A percentile compares a stretch with the other conserved stretches of the same genome.
These are phyloP conservation scores for Acrocephalus arundinaceus DNA, from an alignment of 2,113 vertebrate genomes.

Conservation along the genomic window DNA sequence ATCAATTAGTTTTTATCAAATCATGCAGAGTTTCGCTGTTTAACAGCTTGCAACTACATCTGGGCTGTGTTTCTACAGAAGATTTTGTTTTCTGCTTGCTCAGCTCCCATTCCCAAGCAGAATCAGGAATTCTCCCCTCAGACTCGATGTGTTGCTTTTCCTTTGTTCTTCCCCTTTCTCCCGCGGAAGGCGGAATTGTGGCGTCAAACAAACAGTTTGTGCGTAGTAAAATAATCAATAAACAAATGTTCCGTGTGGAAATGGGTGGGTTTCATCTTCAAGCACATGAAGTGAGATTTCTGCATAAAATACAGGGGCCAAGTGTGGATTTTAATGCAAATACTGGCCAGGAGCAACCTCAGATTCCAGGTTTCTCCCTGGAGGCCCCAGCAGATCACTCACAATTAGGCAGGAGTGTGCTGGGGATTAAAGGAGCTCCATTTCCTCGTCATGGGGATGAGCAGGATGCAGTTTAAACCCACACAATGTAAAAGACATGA, in stretches of 20 bases:
- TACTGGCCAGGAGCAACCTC: neutral
- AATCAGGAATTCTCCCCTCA: neutral
- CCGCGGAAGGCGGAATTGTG: neutral
- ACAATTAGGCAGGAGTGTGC: neutral
- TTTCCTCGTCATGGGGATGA: neutral
- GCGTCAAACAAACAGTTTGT: neutral
- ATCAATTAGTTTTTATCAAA: too few species aligned
- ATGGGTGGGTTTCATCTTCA: neutral
- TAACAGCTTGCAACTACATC: fast-evolving
- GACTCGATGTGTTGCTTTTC: neutral
- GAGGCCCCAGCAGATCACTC: neutral
- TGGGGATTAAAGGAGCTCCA: neutral
- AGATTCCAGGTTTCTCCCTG: neutral
- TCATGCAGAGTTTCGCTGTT: neutral
- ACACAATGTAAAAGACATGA: neutral
- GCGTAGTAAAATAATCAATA: neutral
- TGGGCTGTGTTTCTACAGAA: neutral
- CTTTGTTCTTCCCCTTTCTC: neutral
- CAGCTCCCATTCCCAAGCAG: neutral
- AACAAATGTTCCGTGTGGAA: neutral
- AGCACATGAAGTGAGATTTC: neutral
- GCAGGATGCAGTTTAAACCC: neutral
- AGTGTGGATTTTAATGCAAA: neutral
- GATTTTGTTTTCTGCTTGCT: neutral
- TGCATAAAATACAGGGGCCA: neutral